These are phyloP conservation scores for Takifugu bimaculatus DNA, from an alignment of 2,113 vertebrate genomes.

Conservation along the genomic window DNA sequence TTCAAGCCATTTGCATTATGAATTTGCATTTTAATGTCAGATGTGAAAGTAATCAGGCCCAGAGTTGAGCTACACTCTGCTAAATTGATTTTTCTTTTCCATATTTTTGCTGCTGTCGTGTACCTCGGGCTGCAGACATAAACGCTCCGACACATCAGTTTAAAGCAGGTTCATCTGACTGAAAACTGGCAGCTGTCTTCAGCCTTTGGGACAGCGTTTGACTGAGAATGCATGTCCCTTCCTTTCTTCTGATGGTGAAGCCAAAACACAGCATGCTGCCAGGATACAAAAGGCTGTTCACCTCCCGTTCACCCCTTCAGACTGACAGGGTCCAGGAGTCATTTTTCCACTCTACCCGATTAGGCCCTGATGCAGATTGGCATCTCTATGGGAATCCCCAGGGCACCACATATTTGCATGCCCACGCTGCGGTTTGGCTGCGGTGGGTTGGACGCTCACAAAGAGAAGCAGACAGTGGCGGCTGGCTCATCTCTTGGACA, in stretches of 20 bases:
- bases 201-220: constrained; percentile 1
- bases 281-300: constrained; percentile 26
- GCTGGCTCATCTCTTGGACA: constrained; percentile 36
- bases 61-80: constrained; percentile 6
- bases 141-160: constrained; percentile 9
- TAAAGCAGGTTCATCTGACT: constrained; percentile 18
- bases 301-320: constrained; percentile 37
- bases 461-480: constrained; percentile 47
- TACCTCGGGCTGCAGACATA: constrained; percentile 9
- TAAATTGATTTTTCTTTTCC: constrained; percentile 33
- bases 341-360: constrained; percentile 29
- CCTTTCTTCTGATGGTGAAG: neutral
- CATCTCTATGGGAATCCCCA: constrained; percentile 39
- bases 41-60: constrained; percentile 29
- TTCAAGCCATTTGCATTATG: constrained; percentile 27
- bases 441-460: constrained; percentile 44
- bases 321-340: constrained; percentile 44
- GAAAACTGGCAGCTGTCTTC: constrained; percentile 23
- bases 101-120: neutral
- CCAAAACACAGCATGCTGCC: constrained; percentile 6
- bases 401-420: constrained; percentile 55
- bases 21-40: constrained; percentile 30
- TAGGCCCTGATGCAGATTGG: constrained; percentile 34
- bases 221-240: neutral
- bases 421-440: constrained; percentile 39